Evolutionary conservation across 2,113 vertebrate species (phyloP).

Genomic region (Boleophthalmus pectinirostris): DNA sequence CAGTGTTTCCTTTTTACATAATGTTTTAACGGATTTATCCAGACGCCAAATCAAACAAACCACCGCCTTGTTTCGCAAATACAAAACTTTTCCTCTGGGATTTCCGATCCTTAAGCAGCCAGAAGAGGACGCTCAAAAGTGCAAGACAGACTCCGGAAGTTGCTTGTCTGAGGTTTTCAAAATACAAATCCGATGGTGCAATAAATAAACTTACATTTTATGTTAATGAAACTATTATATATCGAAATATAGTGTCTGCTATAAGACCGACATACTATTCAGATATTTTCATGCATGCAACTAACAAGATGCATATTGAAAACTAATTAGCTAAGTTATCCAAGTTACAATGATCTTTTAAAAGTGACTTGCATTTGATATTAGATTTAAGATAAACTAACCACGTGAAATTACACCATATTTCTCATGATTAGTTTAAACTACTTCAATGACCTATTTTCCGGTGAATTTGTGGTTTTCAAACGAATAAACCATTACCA

Average conservation of each 20-base stretch:
- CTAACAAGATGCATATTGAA: too few relatives aligned
- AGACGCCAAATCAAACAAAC: constrained; percentile 42
- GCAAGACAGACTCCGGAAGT: constrained; percentile 2
- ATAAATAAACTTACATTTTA: too few relatives aligned
- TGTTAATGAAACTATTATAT: too few relatives aligned
- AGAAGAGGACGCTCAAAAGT: constrained; percentile 19
- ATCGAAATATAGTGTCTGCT: too few relatives aligned
- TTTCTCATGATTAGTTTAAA: too few relatives aligned
- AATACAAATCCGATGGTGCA: constrained; percentile 33
- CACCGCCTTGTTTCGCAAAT: constrained; percentile 35
- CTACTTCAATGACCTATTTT: background rate
- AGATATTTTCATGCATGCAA: too few relatives aligned
- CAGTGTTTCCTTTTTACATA: constrained; percentile 37
- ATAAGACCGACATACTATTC: too few relatives aligned
- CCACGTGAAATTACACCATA: too few relatives aligned
- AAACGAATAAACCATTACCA: background rate
- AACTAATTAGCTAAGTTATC: too few relatives aligned
- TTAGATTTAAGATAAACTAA: too few relatives aligned
- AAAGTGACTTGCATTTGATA: too few relatives aligned
- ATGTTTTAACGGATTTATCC: constrained; percentile 28
- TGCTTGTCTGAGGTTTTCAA: background rate
- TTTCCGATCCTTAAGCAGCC: background rate
- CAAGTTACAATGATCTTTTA: too few relatives aligned
- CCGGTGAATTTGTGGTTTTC: background rate
- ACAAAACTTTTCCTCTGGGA: constrained; percentile 1